These are phyloP conservation scores for Nebria salina DNA, from an alignment of 2,888 invertebrate genomes.

Conservation along the genomic window DNA sequence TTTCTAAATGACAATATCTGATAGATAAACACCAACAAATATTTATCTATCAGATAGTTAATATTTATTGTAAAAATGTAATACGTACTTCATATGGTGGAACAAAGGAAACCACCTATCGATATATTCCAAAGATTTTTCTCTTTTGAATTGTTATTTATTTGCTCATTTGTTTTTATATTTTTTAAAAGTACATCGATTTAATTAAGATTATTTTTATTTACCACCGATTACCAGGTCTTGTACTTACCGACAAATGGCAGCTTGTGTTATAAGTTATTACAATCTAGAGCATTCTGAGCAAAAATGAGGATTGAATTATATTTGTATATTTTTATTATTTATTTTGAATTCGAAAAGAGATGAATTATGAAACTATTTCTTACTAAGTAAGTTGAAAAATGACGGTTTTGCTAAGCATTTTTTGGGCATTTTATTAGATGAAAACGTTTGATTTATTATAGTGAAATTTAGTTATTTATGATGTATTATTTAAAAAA, in stretches of 20 bases:
- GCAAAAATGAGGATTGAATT: not conserved
- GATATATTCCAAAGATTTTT: constrained; percentile 35
- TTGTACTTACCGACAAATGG: too few relatives aligned
- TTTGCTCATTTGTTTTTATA: constrained; percentile 13
- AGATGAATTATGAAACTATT: not conserved
- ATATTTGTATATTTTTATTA: not conserved
- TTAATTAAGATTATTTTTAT: not conserved
- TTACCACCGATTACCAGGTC: too few relatives aligned
- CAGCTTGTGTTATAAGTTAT: too few relatives aligned
- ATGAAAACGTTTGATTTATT: not conserved
- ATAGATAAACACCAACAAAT: too few relatives aligned
- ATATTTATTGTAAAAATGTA: too few relatives aligned
- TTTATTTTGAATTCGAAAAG: too few relatives aligned
- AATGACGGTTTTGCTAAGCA: not conserved
- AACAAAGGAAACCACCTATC: not conserved
- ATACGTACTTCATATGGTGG: not conserved
- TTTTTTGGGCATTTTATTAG: not conserved
- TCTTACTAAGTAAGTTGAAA: not conserved
- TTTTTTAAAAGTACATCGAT: constrained; percentile 6
- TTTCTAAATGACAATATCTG: too few relatives aligned
- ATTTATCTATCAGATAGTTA: too few relatives aligned
- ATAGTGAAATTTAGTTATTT: not conserved
- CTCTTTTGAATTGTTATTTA: constrained; percentile 32
- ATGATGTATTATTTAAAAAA: not conserved
- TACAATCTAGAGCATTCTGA: too few relatives aligned